Base-by-base conservation (phyloP, 2,113 vertebrate species). In the Ceyx margarethae region DNA sequence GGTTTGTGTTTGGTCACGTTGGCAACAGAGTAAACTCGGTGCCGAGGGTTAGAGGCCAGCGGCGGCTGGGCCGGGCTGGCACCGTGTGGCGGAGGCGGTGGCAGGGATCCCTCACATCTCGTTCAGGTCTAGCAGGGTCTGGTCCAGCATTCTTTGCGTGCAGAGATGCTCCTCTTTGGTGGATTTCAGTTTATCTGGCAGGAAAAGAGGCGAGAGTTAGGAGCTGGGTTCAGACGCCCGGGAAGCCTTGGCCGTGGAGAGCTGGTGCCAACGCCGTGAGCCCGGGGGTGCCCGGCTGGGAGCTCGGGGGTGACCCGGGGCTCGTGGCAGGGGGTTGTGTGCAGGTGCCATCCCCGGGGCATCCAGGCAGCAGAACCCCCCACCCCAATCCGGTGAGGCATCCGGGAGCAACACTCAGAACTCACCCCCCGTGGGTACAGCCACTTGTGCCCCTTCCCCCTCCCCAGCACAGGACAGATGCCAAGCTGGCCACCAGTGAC, bases 111-210 rank as follows among this genome's bases (percentile, higher is more conserved):
- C 61, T 98, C 98, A 99, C 98, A 98, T 98, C 97, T 98, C 98
- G 16, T 98, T 98, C 89, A 99, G 98, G 94, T 99, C 99, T 46
- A 98, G 98, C 98, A 99, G 97, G 90, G 99, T 99, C 97, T 99
- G 98, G 91, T 99, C 98, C 98, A 99, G 96, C 85, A 98, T 99
- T 65, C 98, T 97, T 94, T 99, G 98, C 40, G 99, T 98, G 96
- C 98, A 98, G 92, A 98, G 87, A 96, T 99, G 99, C 83, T 98
- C 98, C 57, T 98, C 98, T 97, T 98, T 99, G 98, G 98, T 98
- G 48, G 97, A 95, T 89, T 98, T 97, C 97, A 99, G 97, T 87
- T 98, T 97, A 95, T 99, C 99, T 99, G 97, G 56, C 81, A 67
- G 94, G 65, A 81, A 93, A 96, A 95, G 87, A 94, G n/a, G 16